phyloP scores from a whole-genome alignment of 2,888 invertebrate species.

The Parnassius orleans region DNA sequence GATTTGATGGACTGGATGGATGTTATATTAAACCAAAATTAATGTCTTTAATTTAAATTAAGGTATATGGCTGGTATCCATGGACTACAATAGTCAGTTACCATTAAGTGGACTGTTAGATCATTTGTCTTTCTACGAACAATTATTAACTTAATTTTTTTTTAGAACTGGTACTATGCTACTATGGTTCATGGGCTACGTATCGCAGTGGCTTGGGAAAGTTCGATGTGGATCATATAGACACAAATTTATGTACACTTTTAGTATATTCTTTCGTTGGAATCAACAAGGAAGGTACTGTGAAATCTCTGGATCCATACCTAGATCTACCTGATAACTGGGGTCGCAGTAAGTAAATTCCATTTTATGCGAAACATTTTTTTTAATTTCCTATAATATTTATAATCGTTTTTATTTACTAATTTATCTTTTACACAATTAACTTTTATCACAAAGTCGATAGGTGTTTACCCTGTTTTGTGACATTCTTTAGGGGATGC shows the following conservation, averaged over 20 bases:
- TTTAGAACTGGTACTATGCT: slow-evolving; percentile 85
- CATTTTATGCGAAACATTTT: no score
- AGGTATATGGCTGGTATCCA: no score
- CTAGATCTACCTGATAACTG: slow-evolving; percentile 83
- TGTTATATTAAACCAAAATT: background rate
- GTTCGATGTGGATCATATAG: slow-evolving; percentile 84
- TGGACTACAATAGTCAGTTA: no score
- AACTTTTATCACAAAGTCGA: no score
- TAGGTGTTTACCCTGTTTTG: no score
- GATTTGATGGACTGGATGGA: background rate
- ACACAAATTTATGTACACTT: slow-evolving; percentile 87
- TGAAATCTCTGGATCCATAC: slow-evolving; percentile 81
- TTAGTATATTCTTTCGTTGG: slow-evolving; percentile 88
- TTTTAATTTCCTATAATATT: no score
- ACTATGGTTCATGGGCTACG: slow-evolving; percentile 88
- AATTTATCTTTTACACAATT: no score
- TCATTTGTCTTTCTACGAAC: background rate
- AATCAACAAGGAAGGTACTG: slow-evolving; percentile 71
- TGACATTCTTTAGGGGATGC: no score
- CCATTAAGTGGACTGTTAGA: no score
- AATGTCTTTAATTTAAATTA: no score
- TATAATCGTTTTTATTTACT: no score
- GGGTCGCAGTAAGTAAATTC: slow-evolving; percentile 66
- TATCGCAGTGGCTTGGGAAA: slow-evolving; percentile 84
- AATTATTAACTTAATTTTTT: background rate